Percentiles rank a stretch among this genome's conserved stretches.
These are phyloP conservation scores for Mythimna vitellina DNA, from an alignment of 2,888 invertebrate species.

Conservation along the genomic window DNA sequence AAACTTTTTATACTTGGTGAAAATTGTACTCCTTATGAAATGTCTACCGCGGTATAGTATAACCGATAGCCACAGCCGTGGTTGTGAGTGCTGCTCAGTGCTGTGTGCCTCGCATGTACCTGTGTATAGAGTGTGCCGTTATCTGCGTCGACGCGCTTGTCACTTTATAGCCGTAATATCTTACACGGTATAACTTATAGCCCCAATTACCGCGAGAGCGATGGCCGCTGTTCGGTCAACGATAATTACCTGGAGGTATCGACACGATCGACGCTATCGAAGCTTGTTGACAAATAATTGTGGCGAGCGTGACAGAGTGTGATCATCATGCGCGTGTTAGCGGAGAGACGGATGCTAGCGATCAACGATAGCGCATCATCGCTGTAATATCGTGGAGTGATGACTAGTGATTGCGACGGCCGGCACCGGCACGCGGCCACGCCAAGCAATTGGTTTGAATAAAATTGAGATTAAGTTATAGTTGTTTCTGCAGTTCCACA, in stretches of 20 bases:
- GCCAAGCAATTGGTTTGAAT: too few species aligned
- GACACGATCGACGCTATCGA: constrained; percentile 44
- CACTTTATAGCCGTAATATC: constrained; percentile 58
- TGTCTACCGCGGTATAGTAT: not conserved
- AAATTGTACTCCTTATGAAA: not conserved
- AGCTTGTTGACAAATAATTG: constrained; percentile 71
- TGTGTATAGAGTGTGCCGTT: constrained; percentile 3
- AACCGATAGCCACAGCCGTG: not conserved
- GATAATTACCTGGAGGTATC: constrained; percentile 71
- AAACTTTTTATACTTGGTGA: not conserved
- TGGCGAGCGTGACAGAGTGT: constrained; percentile 58
- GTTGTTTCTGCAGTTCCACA: too few species aligned
- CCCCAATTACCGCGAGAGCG: constrained; percentile 55
- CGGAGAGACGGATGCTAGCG: not conserved
- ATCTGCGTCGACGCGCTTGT: constrained; percentile 40
- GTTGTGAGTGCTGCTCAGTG: not conserved
- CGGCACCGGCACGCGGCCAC: not conserved
- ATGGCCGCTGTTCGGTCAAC: constrained; percentile 40
- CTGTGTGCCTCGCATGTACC: not conserved
- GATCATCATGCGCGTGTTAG: constrained; percentile 51
- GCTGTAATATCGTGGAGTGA: constrained; percentile 1
- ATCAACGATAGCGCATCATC: constrained; percentile 8
- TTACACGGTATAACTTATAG: constrained; percentile 57
- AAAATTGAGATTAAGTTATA: too few species aligned
- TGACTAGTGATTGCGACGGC: not conserved